Evolutionary conservation across 2,113 vertebrate genomes (phyloP), one percentile per base, ranked within the genome.

Genomic region (Ctenomys sociabilis): DNA sequence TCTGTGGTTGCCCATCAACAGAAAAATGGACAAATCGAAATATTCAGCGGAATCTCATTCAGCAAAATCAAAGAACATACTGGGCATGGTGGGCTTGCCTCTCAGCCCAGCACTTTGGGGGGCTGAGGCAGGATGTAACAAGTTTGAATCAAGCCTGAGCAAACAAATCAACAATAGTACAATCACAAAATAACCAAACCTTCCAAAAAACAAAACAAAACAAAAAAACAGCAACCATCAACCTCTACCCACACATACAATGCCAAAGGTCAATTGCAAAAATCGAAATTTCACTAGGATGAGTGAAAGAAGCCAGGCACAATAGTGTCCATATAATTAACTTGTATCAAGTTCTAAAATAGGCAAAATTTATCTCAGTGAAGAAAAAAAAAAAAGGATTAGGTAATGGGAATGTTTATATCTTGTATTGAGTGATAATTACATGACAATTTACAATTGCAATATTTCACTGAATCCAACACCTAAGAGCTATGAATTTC

Each of bases 311-410:
- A 57, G 43, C 28, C 22, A 80, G 81, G 54, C 43, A 83, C 16
- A 63, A 52, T 26, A 92, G 37, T 75, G 13, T 75, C 73, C n/a
- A 82, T 35, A 45, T 30, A 68, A 93, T 78, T 77, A 24, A 43
- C 70, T 26, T 64, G 68, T 24, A 90, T 73, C 37, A 88, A 52
- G 19, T 54, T 80, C 77, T 21, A 54, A 7, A 80, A 54, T 72
- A 72, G 52, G 35, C 61, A 94, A 94, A 88, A 91, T 70, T 88
- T 64, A 68, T 61, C 75, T 78, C 40, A 61, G 28, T 43, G 40
- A 88, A 0, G 88, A 78, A 96, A 94, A 84, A 52, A 92, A 78
- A 96, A 94, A 84, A 52, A n/a, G 63, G 61, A 94, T 70, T 57
- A 61, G 82, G 24, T 37, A 91, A 77, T 63, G n/a, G 52, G 57